Evolutionary conservation across 2,797 vertebrate species (phyloP).

Genomic region (Sardinella longiceps): DNA sequence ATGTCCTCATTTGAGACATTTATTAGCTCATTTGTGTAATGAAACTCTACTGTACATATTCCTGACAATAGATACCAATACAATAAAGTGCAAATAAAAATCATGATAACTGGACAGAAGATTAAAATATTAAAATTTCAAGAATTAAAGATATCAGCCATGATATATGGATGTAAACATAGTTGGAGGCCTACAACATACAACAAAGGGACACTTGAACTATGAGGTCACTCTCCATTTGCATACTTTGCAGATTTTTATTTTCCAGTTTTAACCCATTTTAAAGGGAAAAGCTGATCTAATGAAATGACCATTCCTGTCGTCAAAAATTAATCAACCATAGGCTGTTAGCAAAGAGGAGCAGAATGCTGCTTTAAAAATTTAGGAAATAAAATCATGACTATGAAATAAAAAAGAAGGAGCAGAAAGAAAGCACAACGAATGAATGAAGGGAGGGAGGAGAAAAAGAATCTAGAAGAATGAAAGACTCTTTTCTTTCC

Average conservation of each 20-base stretch:
- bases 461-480: not conserved
- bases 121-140: too few relatives aligned
- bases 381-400: constrained; percentile 27
- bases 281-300: not conserved
- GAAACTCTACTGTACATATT: too few relatives aligned
- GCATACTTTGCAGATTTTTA: not conserved
- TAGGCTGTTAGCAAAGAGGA: not conserved
- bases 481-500: constrained; percentile 33
- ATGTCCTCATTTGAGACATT: too few relatives aligned
- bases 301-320: not conserved
- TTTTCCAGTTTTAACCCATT: not conserved
- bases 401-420: not conserved
- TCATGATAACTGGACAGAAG: too few relatives aligned
- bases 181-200: too few relatives aligned
- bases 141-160: too few relatives aligned
- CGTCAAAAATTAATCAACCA: not conserved
- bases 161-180: too few relatives aligned
- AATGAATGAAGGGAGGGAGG: not conserved
- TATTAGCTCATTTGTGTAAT: too few relatives aligned
- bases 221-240: not conserved
- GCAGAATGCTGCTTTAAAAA: not conserved
- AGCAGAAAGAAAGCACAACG: not conserved
- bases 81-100: too few relatives aligned
- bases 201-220: not conserved
- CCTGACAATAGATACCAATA: too few relatives aligned